phyloP scores from a whole-genome alignment of 2,113 vertebrate species.

The Paradoxurus hermaphroditus region DNA sequence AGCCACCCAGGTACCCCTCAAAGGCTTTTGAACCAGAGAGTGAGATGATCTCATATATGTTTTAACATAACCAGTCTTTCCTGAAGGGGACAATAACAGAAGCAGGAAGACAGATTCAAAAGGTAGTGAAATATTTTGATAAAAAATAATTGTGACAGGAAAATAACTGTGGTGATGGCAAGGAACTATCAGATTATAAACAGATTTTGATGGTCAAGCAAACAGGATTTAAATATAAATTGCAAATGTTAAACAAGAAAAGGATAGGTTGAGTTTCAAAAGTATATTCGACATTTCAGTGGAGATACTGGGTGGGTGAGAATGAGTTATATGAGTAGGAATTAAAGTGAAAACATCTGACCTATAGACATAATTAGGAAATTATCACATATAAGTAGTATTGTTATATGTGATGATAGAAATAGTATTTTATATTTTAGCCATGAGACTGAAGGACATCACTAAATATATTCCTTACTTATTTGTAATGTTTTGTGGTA shows the following conservation, averaged over 20 bases:
- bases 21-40: not conserved
- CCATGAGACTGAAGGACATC: not conserved
- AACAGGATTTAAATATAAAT: not conserved
- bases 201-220: not conserved
- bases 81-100: not conserved
- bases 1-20: no score
- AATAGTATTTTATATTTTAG: not conserved
- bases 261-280: not conserved
- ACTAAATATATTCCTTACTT: not conserved
- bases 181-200: not conserved
- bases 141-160: not conserved
- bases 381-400: not conserved
- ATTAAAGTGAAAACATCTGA: not conserved
- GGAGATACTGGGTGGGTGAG: not conserved
- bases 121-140: not conserved
- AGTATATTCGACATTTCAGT: not conserved
- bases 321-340: not conserved
- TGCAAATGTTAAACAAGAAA: not conserved
- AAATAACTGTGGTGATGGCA: not conserved
- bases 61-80: not conserved
- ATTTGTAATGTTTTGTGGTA: not conserved
- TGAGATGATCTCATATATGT: not conserved
- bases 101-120: not conserved
- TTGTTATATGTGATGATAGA: not conserved
- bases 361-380: not conserved